Conservation (phyloP, 2,113 vertebrate species). For the Lophura nycthemera region DNA sequence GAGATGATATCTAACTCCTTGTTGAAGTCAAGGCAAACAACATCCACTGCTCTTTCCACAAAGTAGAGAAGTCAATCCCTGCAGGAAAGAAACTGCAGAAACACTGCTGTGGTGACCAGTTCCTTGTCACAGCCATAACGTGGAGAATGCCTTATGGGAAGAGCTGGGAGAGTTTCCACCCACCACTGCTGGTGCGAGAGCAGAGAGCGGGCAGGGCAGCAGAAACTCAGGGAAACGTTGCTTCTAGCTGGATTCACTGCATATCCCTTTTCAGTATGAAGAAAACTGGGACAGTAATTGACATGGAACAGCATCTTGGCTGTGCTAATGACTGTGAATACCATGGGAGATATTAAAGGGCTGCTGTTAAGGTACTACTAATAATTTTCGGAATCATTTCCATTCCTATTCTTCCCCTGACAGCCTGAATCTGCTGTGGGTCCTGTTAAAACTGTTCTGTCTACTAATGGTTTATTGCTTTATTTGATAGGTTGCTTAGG, state of each 20-base stretch:
- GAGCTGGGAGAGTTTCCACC: not conserved
- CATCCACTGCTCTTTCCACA: no score
- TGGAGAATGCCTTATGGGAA: rapidly evolving
- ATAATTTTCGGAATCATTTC: slow-evolving; percentile 64
- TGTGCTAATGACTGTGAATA: not conserved
- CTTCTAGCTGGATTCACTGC: not conserved
- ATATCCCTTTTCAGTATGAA: not conserved
- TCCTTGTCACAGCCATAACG: not conserved
- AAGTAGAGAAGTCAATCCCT: not conserved
- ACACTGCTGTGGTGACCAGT: not conserved
- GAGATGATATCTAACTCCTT: no score
- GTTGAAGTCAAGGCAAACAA: no score
- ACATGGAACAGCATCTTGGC: not conserved
- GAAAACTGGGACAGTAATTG: not conserved
- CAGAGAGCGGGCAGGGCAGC: not conserved
- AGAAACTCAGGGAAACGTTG: not conserved
- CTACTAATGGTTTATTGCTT: slow-evolving; percentile 55
- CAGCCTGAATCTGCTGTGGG: slow-evolving; percentile 9
- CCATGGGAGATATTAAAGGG: slow-evolving; percentile 54
- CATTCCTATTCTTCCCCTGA: slow-evolving; percentile 47
- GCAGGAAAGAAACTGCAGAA: not conserved
- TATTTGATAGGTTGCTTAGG: slow-evolving; percentile 54
- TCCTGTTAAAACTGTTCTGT: slow-evolving; percentile 47
- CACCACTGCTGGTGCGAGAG: not conserved
- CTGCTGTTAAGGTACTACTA: slow-evolving; percentile 28